Evolutionary conservation across 2,797 vertebrate species (phyloP).

Genomic region (Dermochelys coriacea): DNA sequence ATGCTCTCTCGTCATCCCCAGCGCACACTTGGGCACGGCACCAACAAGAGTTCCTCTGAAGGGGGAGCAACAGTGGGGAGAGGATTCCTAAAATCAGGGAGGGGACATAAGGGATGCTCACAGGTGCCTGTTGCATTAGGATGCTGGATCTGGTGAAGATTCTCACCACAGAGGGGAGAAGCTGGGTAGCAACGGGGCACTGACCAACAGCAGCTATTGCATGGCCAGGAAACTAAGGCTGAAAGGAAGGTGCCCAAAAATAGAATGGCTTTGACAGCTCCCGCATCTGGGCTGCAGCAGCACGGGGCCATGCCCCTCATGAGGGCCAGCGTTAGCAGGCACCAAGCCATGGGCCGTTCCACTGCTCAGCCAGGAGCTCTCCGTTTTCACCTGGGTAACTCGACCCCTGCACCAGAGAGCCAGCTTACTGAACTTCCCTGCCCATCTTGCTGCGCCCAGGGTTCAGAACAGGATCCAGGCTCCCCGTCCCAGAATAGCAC

Average conservation of each 20-base stretch:
- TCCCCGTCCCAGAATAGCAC: slow-evolving; percentile 72
- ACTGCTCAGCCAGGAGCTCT: not conserved
- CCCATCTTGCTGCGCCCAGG: slow-evolving; percentile 19
- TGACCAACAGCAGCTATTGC: not conserved
- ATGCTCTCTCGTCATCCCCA: not conserved
- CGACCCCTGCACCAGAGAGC: not conserved
- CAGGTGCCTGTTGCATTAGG: not conserved
- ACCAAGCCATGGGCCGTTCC: not conserved
- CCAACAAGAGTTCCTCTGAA: not conserved
- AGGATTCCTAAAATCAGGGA: not conserved
- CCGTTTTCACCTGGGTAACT: not conserved
- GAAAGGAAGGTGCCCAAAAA: slow-evolving; percentile 24
- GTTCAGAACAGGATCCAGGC: not conserved
- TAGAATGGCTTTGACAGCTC: not conserved
- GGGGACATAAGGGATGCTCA: not conserved
- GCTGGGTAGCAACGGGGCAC: not conserved
- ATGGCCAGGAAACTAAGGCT: not conserved
- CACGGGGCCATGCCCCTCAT: accelerated
- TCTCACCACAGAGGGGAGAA: not conserved
- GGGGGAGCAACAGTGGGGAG: not conserved
- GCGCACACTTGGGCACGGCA: no score
- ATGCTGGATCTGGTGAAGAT: not conserved
- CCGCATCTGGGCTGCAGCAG: not conserved
- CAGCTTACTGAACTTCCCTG: not conserved
- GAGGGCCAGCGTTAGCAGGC: not conserved